Base-by-base conservation (phyloP, 2,888 invertebrate genomes). In the Campoletis raptor region DNA sequence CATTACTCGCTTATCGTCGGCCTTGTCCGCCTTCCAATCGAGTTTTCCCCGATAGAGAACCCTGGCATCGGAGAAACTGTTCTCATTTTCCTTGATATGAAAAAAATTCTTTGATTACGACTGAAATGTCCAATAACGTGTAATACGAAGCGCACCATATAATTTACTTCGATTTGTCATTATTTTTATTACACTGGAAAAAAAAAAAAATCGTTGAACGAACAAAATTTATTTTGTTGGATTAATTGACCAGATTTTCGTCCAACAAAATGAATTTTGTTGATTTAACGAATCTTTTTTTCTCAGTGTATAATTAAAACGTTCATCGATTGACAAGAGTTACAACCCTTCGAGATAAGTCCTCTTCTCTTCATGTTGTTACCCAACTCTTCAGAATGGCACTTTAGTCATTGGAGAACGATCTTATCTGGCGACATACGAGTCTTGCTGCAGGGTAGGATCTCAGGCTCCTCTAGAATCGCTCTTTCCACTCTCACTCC, bases 1-100 rank as follows among this genome's bases (percentile, higher is more conserved):
- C 82, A 85, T 87, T 87, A 87, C 76, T 82, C 84, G 84, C 81
- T 86, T 84, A 86, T 84, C 84, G 81, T 81, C 48, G 84, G 69
- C 70, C 73, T 86, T 79, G 84, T 86, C 45, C 69, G 80, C 42
- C 42, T 69, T 86, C 74, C 70, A 64, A 86, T 84, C 74, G 81
- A 86, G 74, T 84, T 86, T 77, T 84, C 80, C 72, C 74, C 54
- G 45, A 81, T 81, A 54, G 81, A 48, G 69, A 84, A 84, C 52
- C 7, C 48, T 64, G 15, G 9, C 72, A 21, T 61, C 45, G n/a
- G 36, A 48, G 10, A 21, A 21, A 40, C n/a, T 48, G n/a, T 21
- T 24, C 37, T 9, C 52, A 24, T 15, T 78, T 52, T 24, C 48
- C 8, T 66, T 21, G 36, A 54, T 30, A 66, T 10, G n/a, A 42